Base-by-base conservation (phyloP, 2,113 vertebrate species). In the Toxostoma redivivum region DNA sequence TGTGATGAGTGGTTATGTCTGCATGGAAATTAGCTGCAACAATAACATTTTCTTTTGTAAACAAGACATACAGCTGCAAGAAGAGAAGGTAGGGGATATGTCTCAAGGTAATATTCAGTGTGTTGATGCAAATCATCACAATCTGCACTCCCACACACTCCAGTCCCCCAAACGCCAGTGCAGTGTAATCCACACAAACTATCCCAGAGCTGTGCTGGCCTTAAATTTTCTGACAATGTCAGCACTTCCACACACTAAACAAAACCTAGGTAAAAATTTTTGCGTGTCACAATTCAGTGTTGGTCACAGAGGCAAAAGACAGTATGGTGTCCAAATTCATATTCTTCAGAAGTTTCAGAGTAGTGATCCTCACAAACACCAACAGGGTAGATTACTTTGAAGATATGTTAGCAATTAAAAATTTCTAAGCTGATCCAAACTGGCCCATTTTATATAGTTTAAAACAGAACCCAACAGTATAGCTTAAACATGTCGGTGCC, bases 91-190 rank as follows among this genome's bases (percentile, higher is more conserved):
- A 50, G 20, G 14, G 86, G 25, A 37, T 14, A 25, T 3, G 19
- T 37, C 35, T 79, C 22, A 53, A 83, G 53, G 47, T 25, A 30
- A 54, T 15, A 58, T 14, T 58, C 23, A 50, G 22, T 20, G 17
- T 1, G 5, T 18, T 71, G 20, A 30, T 15, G 11, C 21, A 76
- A 8, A 64, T 28, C 20, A 81, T 45, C 15, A 44, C 31, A 62
- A 7, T 1, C 0, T 14, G 11, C 28, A 37, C 7, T 9, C 31
- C 37, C n/a, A 57, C 10, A 61, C 5, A 58, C 6, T 33, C 48
- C 16, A 60, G 51, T 7, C 12, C 8, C 4, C 7, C 19, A 77
- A 11, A 0, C 33, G 23, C 24, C 5, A 11, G 31, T 8, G 22
- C 13, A 58, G 6, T 7, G 10, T 35, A 87, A 74, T 10, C 15